Conservation (phyloP, 1,140 invertebrate species). For the Scaptomyza montana region DNA sequence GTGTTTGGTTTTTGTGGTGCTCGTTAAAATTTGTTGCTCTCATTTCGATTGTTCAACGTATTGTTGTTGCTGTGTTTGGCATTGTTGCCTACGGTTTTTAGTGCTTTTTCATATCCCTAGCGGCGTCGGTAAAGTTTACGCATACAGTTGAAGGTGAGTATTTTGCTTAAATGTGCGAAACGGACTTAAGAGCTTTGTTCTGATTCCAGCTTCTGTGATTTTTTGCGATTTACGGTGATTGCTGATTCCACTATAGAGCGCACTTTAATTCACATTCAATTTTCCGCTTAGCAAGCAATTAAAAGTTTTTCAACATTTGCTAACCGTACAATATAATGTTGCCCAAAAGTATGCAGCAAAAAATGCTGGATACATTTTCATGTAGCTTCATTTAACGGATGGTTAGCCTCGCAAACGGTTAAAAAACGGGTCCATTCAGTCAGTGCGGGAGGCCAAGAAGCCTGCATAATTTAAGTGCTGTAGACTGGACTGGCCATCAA, state of each 20-base stretch:
- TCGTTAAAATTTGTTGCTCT: constrained; percentile 78
- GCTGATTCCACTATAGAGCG: constrained; percentile 14
- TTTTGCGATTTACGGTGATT: constrained; percentile 16
- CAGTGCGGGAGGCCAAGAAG: constrained; percentile 11
- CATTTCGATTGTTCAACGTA: constrained; percentile 57
- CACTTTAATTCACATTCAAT: constrained; percentile 66
- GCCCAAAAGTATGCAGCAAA: constrained; percentile 37
- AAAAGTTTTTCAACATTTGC: constrained; percentile 67
- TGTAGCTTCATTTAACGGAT: constrained; percentile 65
- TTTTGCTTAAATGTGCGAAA: constrained; percentile 60
- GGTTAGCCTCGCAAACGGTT: constrained; percentile 69
- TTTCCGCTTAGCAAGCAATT: constrained; percentile 40
- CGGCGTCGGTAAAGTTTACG: constrained; percentile 43
- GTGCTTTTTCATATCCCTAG: constrained; percentile 52
- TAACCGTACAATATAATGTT: constrained; percentile 13
- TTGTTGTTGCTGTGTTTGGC: constrained; percentile 45
- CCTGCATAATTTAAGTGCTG: constrained; percentile 38
- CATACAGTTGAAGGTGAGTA: constrained; percentile 53
- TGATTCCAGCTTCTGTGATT: neutral
- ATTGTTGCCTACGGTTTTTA: constrained; percentile 56
- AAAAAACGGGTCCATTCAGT: constrained; percentile 42
- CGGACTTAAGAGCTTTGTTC: constrained; percentile 37
- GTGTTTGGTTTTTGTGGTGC: constrained; percentile 67
- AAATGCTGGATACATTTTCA: constrained; percentile 41
- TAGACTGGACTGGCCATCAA: constrained; percentile 36